These are phyloP conservation scores for Muntiacus reevesi DNA, from an alignment of 2,113 vertebrate genomes.

Conservation along the genomic window DNA sequence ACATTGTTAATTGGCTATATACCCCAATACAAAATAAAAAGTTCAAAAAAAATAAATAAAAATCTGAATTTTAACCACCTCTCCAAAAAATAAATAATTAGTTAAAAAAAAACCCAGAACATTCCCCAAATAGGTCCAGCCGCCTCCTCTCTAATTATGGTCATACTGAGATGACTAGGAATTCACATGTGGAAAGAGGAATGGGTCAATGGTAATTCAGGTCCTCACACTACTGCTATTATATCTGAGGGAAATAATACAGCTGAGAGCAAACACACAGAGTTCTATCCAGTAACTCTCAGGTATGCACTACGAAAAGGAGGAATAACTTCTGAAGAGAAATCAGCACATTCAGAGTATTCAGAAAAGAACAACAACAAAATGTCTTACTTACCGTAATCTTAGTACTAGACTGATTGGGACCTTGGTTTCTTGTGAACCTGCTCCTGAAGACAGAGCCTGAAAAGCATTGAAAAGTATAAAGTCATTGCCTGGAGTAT, in stretches of 20 bases:
- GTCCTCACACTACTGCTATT: background rate
- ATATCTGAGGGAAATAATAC: background rate
- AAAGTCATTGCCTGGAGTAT: background rate
- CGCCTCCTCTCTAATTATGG: background rate
- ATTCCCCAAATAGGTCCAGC: background rate
- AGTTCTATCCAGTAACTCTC: no score
- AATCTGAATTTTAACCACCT: background rate
- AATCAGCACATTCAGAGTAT: background rate
- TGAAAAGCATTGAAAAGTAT: conserved; percentile 64
- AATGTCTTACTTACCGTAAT: conserved; percentile 88
- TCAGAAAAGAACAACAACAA: background rate
- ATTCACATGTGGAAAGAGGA: background rate
- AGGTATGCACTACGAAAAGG: background rate
- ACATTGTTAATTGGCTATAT: background rate
- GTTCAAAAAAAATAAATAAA: background rate
- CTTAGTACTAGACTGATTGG: conserved; percentile 96
- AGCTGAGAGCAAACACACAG: background rate
- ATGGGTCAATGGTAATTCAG: background rate
- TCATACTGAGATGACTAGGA: background rate
- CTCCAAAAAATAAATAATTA: background rate
- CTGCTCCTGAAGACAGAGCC: conserved; percentile 77
- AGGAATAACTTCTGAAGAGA: background rate
- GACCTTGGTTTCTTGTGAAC: conserved; percentile 80
- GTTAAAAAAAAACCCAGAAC: background rate
- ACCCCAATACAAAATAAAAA: background rate